Evolutionary conservation across 1,140 invertebrate species (phyloP).

Genomic region (Drosophila suzukii): DNA sequence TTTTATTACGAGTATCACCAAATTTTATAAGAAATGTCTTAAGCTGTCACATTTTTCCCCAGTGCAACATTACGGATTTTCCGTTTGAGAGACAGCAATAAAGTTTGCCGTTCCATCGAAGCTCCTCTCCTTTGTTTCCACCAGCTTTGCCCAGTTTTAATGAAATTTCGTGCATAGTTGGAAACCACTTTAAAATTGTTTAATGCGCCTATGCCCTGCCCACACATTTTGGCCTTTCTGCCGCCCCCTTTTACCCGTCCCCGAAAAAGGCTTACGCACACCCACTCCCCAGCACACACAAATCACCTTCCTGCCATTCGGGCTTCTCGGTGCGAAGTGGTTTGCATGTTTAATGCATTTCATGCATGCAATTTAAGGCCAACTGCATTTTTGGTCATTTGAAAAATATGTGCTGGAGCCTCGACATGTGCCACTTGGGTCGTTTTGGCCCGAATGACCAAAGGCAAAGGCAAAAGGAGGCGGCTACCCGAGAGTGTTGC

Average conservation of each 20-base stretch:
- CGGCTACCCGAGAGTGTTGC: conserved; percentile 30
- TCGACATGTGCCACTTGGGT: conserved; percentile 59
- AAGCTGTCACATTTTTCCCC: background rate
- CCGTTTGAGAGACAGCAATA: conserved; percentile 8
- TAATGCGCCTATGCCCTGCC: conserved; percentile 37
- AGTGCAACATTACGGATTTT: conserved; percentile 21
- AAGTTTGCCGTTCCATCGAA: conserved; percentile 20
- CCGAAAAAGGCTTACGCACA: conserved; percentile 27
- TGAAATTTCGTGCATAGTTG: conserved; percentile 58
- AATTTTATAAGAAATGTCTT: too few relatives aligned
- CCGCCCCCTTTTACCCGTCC: background rate
- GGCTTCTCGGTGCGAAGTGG: conserved; percentile 36
- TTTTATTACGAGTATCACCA: too few relatives aligned
- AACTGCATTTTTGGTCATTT: conserved; percentile 70
- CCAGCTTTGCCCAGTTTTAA: conserved; percentile 35
- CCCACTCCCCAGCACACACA: background rate
- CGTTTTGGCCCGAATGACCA: conserved; percentile 48
- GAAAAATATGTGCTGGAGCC: conserved; percentile 61
- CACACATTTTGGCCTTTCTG: conserved; percentile 3
- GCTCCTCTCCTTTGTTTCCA: background rate
- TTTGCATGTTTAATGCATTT: conserved; percentile 67
- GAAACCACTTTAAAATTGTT: conserved; percentile 58
- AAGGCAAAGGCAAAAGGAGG: background rate
- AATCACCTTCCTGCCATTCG: conserved; percentile 20
- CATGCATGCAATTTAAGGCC: conserved; percentile 73